A percentile compares a stretch with the other conserved stretches of the same genome.
Conservation (phyloP, 2,888 invertebrate species). For the Taphrorychus bicolor region DNA sequence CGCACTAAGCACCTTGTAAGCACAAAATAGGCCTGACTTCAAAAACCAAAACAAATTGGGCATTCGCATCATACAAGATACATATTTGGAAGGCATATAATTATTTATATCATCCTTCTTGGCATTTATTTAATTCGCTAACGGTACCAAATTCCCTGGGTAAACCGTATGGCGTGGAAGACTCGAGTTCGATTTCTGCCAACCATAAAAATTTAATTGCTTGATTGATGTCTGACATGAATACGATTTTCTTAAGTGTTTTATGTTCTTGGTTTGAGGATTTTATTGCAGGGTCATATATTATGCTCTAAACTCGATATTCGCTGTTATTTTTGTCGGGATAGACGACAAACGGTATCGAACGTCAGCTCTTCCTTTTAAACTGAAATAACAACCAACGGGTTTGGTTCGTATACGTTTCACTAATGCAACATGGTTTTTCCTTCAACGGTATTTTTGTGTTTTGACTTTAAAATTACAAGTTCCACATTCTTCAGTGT, state of each 20-base stretch:
- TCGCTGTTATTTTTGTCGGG: no score
- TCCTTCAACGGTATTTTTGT: conserved; percentile 4
- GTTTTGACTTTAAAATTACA: conserved; percentile 12
- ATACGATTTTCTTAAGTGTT: not conserved
- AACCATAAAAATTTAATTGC: conserved; percentile 4
- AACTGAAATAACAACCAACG: no score
- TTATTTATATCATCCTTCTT: not conserved
- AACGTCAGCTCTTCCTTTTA: no score
- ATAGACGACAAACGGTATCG: no score
- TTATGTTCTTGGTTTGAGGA: no score
- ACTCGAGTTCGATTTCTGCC: not conserved
- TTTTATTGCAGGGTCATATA: no score
- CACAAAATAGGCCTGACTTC: no score
- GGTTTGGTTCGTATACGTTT: no score
- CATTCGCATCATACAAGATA: not conserved
- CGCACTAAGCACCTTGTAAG: no score
- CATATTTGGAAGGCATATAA: not conserved
- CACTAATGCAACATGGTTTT: no score
- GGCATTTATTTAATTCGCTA: conserved; percentile 4
- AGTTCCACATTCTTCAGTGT: not conserved
- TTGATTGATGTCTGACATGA: conserved; percentile 4
- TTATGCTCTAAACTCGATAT: no score
- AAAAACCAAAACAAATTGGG: no score
- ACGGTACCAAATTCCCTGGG: not conserved
- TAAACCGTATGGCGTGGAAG: not conserved